Base-by-base conservation (phyloP, 2,888 invertebrate species). In the Trachelus iudaicus region DNA sequence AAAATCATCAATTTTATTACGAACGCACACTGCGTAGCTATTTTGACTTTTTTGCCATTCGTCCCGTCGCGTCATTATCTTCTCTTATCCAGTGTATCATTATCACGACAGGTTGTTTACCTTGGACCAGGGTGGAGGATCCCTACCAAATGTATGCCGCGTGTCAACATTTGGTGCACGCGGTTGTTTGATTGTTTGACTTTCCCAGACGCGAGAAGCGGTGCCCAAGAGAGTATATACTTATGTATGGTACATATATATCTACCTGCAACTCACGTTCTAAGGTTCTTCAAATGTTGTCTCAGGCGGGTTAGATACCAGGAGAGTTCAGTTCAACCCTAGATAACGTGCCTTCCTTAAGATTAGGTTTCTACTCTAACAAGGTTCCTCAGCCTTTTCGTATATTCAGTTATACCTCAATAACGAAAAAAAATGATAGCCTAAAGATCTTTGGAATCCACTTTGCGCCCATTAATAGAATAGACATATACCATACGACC, bases 41-140 rank as follows among this genome's bases (percentile, higher is more conserved):
- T 71, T 71, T 71, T 31, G 3, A n/a, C 6, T 69, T 30, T 31
- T 71, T 71, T 34, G 71, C 71, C 31, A 34, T 9, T 31, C 4
- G 33, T 23, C 56, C n/a, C 34, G 12, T 56, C 15, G 71, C 31
- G 33, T 71, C 34, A 75, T 75, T 77, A 77, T 77, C 77, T 73
- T 13, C 76, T 79, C 78, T 82, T 83, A 87, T 88, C 85, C 85
- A 82, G 83, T 84, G 84, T 88, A 88, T 90, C 87, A 89, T 88
- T 90, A 90, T 90, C 90, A 81, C 89, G 88, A 89, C 90, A 89
- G 90, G 89, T 90, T 90, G 89, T 90, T 90, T 91, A 87, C 88
- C 87, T 83, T 84, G 78, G 77, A 81, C 75, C 56, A 75, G 68
- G 81, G 81, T 77, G 75, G 78, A 76, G 56, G 86, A 83, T 83